Percentiles rank a stretch among this genome's conserved stretches.
phyloP scores from a whole-genome alignment of 2,888 invertebrate genomes.

The Aporophyla lueneburgensis region DNA sequence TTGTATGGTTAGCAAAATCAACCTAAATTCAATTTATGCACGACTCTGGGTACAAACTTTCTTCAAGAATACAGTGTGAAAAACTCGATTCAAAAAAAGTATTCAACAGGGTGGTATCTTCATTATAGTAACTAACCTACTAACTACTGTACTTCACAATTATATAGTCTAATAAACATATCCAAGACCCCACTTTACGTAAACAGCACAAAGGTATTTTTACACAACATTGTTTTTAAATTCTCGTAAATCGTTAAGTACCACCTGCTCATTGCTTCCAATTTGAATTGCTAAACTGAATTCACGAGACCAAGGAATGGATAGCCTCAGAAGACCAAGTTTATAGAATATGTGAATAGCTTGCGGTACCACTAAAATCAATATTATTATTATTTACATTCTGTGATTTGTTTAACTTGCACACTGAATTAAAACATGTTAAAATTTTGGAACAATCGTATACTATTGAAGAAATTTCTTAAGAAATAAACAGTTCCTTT shows the following conservation, averaged over 20 bases:
- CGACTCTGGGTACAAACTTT: not conserved
- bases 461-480: no score
- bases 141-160: not conserved
- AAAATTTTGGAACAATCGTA: no score
- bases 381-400: not conserved
- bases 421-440: no score
- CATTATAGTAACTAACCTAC: not conserved
- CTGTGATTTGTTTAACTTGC: no score
- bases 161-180: slow-evolving; percentile 10
- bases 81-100: not conserved
- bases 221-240: slow-evolving; percentile 58
- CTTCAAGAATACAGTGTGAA: not conserved
- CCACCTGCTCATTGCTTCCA: slow-evolving; percentile 61
- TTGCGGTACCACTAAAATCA: not conserved
- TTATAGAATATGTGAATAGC: not conserved
- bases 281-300: slow-evolving; percentile 66
- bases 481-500: no score
- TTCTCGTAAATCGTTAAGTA: slow-evolving; percentile 59
- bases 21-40: not conserved
- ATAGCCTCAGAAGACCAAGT: slow-evolving; percentile 23
- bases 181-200: slow-evolving; percentile 9
- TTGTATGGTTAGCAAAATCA: no score
- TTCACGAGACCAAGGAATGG: slow-evolving; percentile 3
- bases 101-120: not conserved
- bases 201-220: slow-evolving; percentile 46